phyloP scores from a whole-genome alignment of 2,888 invertebrate genomes.

The Oscheius sp. region DNA sequence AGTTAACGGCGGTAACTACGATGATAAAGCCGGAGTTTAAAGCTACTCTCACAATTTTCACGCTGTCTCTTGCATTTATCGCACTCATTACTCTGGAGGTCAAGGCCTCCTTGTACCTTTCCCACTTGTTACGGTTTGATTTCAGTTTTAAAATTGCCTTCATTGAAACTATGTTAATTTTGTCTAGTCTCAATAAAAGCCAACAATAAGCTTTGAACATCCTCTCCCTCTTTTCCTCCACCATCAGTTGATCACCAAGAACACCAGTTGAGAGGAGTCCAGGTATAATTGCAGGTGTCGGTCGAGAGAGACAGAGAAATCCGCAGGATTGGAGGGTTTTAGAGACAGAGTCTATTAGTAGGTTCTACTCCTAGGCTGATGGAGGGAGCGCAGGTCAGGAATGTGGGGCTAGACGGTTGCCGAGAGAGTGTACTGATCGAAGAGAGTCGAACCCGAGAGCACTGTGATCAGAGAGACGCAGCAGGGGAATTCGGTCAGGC shows the following conservation, averaged over 20 bases:
- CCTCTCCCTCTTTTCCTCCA: too few relatives aligned
- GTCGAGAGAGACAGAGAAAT: not conserved
- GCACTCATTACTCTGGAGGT: too few relatives aligned
- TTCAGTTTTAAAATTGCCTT: conserved; percentile 2
- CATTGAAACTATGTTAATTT: not conserved
- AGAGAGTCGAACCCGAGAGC: conserved; percentile 5
- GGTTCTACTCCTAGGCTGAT: not conserved
- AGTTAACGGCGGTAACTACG: conserved; percentile 12
- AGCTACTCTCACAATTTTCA: not conserved
- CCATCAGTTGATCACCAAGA: too few relatives aligned
- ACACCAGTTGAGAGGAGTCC: not conserved
- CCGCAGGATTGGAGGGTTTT: not conserved
- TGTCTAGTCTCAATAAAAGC: conserved; percentile 5
- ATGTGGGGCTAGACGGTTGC: conserved; percentile 15
- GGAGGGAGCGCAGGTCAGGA: conserved; percentile 3
- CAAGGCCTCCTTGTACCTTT: too few relatives aligned
- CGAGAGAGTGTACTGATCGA: conserved; percentile 34
- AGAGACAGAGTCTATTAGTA: not conserved
- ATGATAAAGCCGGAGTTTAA: conserved; percentile 28
- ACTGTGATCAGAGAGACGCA: conserved; percentile 26
- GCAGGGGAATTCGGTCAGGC: conserved; percentile 25
- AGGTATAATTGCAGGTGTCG: conserved; percentile 26
- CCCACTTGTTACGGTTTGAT: conserved; percentile 18
- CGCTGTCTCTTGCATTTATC: not conserved
- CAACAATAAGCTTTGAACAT: too few relatives aligned